Base-by-base conservation (phyloP, 2,888 invertebrate species). In the Athripsodes cinereus region DNA sequence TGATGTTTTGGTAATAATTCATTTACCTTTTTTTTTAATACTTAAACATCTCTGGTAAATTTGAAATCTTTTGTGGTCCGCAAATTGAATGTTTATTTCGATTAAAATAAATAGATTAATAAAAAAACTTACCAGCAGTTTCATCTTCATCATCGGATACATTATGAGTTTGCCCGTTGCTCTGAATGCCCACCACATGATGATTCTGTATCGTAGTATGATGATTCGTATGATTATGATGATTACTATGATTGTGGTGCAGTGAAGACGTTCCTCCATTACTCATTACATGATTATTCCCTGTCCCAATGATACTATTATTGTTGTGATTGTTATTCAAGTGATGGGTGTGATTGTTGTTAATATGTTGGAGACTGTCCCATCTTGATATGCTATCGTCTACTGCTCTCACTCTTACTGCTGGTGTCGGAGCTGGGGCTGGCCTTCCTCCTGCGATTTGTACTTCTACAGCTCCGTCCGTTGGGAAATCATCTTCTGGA, bases 391-490 rank as follows among this genome's bases (percentile, higher is more conserved):
- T 79, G 0, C 86, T 85, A 69, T 91, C 90, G 64, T 87, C 85
- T 0, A 83, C 81, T 5, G 83, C 80, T 47, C 83, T 81, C 59
- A 86, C 81, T 1, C 85, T 85, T 5, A 86, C 86, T 1, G 86
- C 86, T 22, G 86, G 87, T 18, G 86, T 87, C 2, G 85, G 86
- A 8, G 85, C 84, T 11, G 86, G 87, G 35, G 84, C 80, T 1
- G 86, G 84, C 16, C 60, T 60, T 35, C 74, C 76, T 0, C 80
- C 76, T 46, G 88, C 86, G 74, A 92, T 91, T 68, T 90, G 87
- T 57, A 92, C 79, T 70, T 92, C 90, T 57, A 92, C 88, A n/a
- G 88, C 88, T 21, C 90, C 90, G 70, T 89, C 87, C 47, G 81
- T 78, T n/a, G 91, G 90, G 74, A 92, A 92, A 65, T 90, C 81